phyloP scores from a whole-genome alignment of 2,797 vertebrate genomes.

The Chelon labrosus region DNA sequence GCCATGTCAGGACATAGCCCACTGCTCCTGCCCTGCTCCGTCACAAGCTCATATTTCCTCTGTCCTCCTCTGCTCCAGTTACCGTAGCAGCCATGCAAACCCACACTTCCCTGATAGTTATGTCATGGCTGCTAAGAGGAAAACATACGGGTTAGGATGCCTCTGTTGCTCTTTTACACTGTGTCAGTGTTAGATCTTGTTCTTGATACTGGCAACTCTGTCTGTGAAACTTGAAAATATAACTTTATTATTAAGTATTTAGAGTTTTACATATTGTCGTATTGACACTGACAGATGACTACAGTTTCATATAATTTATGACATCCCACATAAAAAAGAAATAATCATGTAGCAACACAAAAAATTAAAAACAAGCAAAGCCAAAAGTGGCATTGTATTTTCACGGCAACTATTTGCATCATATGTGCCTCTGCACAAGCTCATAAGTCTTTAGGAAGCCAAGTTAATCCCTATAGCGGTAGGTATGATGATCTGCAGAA shows the following conservation, averaged over 20 bases:
- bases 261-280: neutral
- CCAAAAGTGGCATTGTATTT: neutral
- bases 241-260: neutral
- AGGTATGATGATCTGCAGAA: conserved; percentile 15
- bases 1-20: conserved; percentile 66
- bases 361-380: neutral
- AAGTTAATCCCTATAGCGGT: too few relatives aligned
- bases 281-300: conserved; percentile 1
- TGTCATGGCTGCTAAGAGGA: conserved; percentile 59
- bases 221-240: conserved; percentile 28
- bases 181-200: conserved; percentile 7
- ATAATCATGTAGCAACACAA: neutral
- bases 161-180: neutral
- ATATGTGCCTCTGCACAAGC: neutral
- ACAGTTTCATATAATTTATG: neutral
- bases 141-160: conserved; percentile 47
- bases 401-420: neutral
- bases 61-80: conserved; percentile 70
- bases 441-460: too few relatives aligned
- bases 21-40: conserved; percentile 32
- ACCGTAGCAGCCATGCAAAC: conserved; percentile 75
- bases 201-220: neutral
- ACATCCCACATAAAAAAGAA: neutral
- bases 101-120: conserved; percentile 70
- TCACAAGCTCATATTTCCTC: conserved; percentile 78